Evolutionary conservation across 1,140 invertebrate genomes (phyloP).

Genomic region (Drosophila fuyamai): DNA sequence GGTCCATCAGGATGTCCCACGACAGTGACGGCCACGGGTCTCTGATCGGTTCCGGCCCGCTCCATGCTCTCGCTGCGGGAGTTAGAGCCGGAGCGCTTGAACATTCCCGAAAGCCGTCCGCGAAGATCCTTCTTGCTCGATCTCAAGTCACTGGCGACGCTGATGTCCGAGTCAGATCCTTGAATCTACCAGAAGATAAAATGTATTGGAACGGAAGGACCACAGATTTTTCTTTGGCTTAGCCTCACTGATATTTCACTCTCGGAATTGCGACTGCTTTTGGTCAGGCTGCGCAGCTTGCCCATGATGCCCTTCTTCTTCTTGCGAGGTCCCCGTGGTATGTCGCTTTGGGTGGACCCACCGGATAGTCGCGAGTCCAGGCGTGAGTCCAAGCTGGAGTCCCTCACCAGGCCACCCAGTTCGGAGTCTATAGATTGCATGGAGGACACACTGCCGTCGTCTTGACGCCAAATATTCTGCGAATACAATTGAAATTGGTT

Average conservation of each 20-base stretch:
- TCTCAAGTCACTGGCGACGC: slow-evolving; percentile 86
- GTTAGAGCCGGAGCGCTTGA: slow-evolving; percentile 87
- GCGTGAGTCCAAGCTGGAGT: slow-evolving; percentile 85
- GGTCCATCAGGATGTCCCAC: slow-evolving; percentile 78
- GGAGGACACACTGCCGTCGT: slow-evolving; percentile 92
- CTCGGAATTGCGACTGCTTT: slow-evolving; percentile 88
- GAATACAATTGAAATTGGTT: not conserved
- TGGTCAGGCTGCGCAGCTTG: slow-evolving; percentile 93
- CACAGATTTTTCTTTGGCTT: not conserved
- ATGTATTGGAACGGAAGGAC: not conserved
- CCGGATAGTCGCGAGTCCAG: slow-evolving; percentile 89
- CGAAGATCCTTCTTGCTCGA: slow-evolving; percentile 91
- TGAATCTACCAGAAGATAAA: slow-evolving; percentile 84
- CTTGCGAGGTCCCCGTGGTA: slow-evolving; percentile 90
- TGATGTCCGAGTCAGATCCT: slow-evolving; percentile 92
- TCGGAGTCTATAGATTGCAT: slow-evolving; percentile 91
- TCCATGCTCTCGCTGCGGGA: slow-evolving; percentile 79
- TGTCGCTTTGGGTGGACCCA: slow-evolving; percentile 93
- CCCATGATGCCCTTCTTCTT: slow-evolving; percentile 93
- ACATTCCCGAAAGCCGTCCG: slow-evolving; percentile 92
- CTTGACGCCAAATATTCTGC: slow-evolving; percentile 89
- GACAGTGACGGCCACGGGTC: slow-evolving; percentile 79
- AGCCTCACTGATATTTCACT: slow-evolving; percentile 82
- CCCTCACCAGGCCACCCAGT: slow-evolving; percentile 83
- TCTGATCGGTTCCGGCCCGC: slow-evolving; percentile 60